Conservation (phyloP, 1,140 invertebrate genomes). For the Hycleus phaleratus region DNA sequence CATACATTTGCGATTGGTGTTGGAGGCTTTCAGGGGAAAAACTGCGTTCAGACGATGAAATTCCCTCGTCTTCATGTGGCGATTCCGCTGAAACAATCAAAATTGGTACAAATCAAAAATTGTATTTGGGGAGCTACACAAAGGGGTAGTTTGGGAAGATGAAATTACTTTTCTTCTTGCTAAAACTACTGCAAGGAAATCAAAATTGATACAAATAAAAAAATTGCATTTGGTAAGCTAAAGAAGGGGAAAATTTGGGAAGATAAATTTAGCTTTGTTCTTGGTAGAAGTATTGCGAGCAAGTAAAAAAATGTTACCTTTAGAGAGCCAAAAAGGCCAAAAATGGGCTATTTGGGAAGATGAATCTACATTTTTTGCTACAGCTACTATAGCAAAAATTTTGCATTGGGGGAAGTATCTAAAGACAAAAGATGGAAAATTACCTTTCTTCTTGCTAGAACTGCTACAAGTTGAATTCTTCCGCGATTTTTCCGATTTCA, state of each 20-base stretch:
- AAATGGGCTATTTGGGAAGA: no score
- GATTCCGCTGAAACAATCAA: conserved; percentile 43
- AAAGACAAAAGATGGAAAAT: neutral
- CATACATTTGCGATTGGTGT: conserved; percentile 50
- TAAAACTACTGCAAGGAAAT: conserved; percentile 5
- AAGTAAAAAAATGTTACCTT: no score
- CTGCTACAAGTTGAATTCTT: conserved; percentile 17
- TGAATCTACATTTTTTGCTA: no score
- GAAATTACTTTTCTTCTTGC: conserved; percentile 14
- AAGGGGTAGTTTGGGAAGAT: no score
- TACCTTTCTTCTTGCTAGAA: conserved; percentile 18
- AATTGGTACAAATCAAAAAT: neutral
- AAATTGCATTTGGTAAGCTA: no score
- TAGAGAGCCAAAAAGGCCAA: no score
- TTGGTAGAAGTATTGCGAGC: no score
- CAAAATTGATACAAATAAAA: no score
- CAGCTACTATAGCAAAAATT: no score
- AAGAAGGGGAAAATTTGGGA: no score
- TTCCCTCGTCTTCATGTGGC: conserved; percentile 79
- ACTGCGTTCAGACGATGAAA: conserved; percentile 73
- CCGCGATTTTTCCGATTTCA: conserved; percentile 30
- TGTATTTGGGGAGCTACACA: neutral
- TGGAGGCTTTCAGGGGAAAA: conserved; percentile 57
- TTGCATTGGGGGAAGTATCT: neutral
- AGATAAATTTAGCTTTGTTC: no score